phyloP scores from a whole-genome alignment of 2,113 vertebrate genomes.

The Corythornis madagascariensis region DNA sequence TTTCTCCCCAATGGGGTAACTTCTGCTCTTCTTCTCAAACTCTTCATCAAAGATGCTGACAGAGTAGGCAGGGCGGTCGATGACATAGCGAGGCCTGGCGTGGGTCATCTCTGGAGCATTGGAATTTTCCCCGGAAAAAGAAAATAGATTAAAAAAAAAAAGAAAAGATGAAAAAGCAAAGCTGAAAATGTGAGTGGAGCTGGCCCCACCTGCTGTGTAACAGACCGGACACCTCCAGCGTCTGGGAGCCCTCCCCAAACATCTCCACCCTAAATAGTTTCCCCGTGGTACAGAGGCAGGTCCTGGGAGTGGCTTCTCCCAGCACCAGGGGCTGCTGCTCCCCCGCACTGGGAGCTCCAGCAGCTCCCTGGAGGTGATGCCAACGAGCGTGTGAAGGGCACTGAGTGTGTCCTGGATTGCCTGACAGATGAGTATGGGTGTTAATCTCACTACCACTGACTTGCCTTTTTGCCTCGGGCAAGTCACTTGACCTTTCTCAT shows the following conservation, averaged over 20 bases:
- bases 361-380: neutral
- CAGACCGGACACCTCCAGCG: conserved; percentile 55
- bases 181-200: conserved; percentile 30
- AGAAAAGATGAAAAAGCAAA: neutral
- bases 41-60: conserved; percentile 85
- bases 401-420: neutral
- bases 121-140: neutral
- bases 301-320: conserved; percentile 54
- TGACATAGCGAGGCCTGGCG: conserved; percentile 80
- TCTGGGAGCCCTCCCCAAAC: conserved; percentile 45
- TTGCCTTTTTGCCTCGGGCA: neutral
- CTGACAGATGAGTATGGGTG: neutral
- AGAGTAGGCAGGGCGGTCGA: conserved; percentile 84
- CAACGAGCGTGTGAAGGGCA: neutral
- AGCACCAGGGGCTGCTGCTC: conserved; percentile 26
- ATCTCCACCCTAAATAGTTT: conserved; percentile 67
- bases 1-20: conserved; percentile 85
- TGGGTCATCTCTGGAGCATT: conserved; percentile 77
- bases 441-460: neutral
- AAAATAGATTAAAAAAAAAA: neutral
- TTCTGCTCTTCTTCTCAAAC: conserved; percentile 88
- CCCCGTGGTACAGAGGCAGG: conserved; percentile 48
- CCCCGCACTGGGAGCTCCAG: neutral
- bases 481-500: neutral
- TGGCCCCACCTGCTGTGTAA: conserved; percentile 19